Percentiles rank a stretch among this genome's conserved stretches.
Conservation (phyloP, 64 coral and sea anemone species). For the Porites lutea region DNA sequence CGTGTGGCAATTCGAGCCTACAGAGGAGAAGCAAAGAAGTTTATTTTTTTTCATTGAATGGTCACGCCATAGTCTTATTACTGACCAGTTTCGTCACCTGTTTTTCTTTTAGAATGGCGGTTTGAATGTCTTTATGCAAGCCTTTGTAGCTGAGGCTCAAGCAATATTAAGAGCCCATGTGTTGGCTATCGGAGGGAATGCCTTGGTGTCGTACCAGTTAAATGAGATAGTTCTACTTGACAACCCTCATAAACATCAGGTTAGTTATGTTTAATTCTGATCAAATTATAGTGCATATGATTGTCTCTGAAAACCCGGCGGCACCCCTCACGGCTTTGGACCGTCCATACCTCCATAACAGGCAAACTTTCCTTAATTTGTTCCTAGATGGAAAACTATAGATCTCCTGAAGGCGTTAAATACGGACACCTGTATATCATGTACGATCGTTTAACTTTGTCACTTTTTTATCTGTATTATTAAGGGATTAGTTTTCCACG, state of each 20-base stretch:
- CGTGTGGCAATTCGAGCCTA: no score
- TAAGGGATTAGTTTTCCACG: no score
- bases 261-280: neutral
- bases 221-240: conserved; percentile 93
- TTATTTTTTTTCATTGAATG: neutral
- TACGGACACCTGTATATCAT: no score
- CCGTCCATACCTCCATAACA: no score
- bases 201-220: conserved; percentile 85
- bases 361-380: no score
- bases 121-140: conserved; percentile 97
- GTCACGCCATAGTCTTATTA: neutral
- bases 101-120: conserved; percentile 86
- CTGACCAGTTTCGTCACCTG: neutral
- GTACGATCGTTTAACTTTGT: no score
- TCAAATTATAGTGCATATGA: neutral
- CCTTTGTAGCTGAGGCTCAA: conserved; percentile 93
- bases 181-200: conserved; percentile 90
- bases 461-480: no score
- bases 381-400: no score
- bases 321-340: no score
- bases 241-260: conserved; percentile 98
- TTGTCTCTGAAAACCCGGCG: no score
- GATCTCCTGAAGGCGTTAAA: no score
- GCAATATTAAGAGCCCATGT: conserved; percentile 93
- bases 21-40: no score